A percentile compares a stretch with the other conserved stretches of the same genome.
Conservation (phyloP, 1,140 invertebrate genomes). For the Aporrectodea caliginosa region DNA sequence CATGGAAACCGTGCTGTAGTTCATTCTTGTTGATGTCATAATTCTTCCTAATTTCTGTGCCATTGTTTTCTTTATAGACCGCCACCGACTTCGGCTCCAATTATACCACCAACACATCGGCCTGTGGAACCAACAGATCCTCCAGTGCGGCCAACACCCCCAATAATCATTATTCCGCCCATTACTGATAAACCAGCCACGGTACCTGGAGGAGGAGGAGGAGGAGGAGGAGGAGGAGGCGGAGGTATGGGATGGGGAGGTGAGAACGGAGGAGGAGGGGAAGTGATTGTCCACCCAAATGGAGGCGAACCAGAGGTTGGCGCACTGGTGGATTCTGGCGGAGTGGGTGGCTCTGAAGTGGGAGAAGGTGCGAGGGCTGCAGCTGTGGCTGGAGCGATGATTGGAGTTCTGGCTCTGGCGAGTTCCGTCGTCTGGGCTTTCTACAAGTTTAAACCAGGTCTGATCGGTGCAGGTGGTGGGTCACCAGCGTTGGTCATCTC, state of each 20-base stretch:
- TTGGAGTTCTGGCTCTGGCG: slow-evolving; percentile 43
- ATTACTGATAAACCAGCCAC: too few species aligned
- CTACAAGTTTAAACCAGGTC: slow-evolving; percentile 39
- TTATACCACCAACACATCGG: too few species aligned
- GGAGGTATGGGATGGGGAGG: neutral
- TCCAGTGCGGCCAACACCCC: too few species aligned
- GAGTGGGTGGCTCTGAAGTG: neutral
- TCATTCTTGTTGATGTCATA: too few species aligned
- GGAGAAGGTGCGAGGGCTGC: slow-evolving; percentile 37
- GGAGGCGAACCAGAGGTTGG: neutral
- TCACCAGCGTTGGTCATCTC: neutral
- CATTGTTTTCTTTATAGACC: too few species aligned
- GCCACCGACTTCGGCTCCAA: too few species aligned
- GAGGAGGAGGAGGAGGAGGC: neutral
- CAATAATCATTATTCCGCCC: too few species aligned
- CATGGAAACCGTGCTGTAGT: too few species aligned
- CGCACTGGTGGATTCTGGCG: neutral
- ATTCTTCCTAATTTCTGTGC: too few species aligned
- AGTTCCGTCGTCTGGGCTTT: slow-evolving; percentile 49
- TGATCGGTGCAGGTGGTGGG: slow-evolving; percentile 12
- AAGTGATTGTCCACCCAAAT: neutral
- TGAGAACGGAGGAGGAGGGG: slow-evolving; percentile 7
- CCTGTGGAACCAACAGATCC: too few species aligned
- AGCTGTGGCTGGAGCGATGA: slow-evolving; percentile 43
- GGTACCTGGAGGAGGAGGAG: too few species aligned